A percentile compares a stretch with the other conserved stretches of the same genome.
phyloP scores from a whole-genome alignment of 2,888 invertebrate genomes.

The Xestia sexstrigata region DNA sequence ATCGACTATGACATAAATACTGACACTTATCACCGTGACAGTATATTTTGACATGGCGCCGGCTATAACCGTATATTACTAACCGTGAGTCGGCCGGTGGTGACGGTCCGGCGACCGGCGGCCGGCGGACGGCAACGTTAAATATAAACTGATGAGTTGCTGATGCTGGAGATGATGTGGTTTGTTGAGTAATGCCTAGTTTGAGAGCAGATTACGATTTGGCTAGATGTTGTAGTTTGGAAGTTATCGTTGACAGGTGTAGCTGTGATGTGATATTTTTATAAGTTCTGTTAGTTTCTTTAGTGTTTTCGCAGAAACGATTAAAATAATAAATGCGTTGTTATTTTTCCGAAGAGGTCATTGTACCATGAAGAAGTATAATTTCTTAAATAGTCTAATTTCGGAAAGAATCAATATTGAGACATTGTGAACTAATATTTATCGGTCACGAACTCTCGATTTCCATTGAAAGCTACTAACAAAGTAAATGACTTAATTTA shows the following conservation, averaged over 20 bases:
- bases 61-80: constrained; percentile 58
- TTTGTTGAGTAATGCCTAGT: constrained; percentile 51
- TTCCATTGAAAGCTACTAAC: neutral
- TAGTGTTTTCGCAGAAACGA: constrained; percentile 23
- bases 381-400: neutral
- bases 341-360: neutral
- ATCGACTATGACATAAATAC: constrained; percentile 63
- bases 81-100: constrained; percentile 61
- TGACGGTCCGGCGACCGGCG: constrained; percentile 51
- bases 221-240: constrained; percentile 23
- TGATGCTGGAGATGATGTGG: constrained; percentile 50
- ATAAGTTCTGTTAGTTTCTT: constrained; percentile 9
- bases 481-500: neutral
- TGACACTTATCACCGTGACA: constrained; percentile 60
- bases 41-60: constrained; percentile 66
- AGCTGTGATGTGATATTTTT: constrained; percentile 23
- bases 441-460: neutral
- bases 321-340: neutral
- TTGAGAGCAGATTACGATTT: constrained; percentile 13
- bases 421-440: neutral
- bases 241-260: constrained; percentile 40
- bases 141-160: constrained; percentile 65
- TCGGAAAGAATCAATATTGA: neutral
- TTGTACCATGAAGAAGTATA: neutral
- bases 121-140: constrained; percentile 50